Percentiles rank a stretch among this genome's conserved stretches.
These are phyloP conservation scores for Ericerus pela DNA, from an alignment of 1,140 invertebrate genomes.

Conservation along the genomic window DNA sequence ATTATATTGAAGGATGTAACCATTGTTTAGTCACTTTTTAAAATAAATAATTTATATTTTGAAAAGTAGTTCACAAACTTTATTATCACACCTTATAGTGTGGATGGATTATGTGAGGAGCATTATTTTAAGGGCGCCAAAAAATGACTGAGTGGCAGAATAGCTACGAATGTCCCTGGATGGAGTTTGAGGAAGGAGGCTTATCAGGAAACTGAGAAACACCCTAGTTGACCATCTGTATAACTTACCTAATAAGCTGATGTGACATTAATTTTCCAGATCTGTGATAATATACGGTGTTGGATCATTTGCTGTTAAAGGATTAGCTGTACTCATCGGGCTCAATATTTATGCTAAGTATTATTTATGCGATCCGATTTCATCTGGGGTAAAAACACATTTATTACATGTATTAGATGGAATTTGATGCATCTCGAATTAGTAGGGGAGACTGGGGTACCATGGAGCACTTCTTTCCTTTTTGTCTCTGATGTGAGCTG, in stretches of 20 bases:
- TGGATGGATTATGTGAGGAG: too few relatives aligned
- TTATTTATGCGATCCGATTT: constrained; percentile 43
- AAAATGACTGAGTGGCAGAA: background rate
- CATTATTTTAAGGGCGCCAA: background rate
- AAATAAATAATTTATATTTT: too few relatives aligned
- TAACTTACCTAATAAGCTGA: too few relatives aligned
- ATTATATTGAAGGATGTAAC: too few relatives aligned
- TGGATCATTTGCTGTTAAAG: constrained; percentile 30
- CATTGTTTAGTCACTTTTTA: too few relatives aligned
- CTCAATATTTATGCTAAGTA: constrained; percentile 44
- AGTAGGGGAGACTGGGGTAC: too few relatives aligned
- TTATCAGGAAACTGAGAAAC: background rate
- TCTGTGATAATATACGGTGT: constrained; percentile 24
- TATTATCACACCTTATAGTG: too few relatives aligned
- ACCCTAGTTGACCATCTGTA: background rate
- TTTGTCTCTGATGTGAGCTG: too few relatives aligned
- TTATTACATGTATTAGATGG: background rate
- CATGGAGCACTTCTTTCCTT: too few relatives aligned
- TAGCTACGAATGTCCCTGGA: background rate
- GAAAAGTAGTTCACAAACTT: too few relatives aligned
- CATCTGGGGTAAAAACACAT: constrained; percentile 30
- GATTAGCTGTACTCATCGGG: constrained; percentile 34
- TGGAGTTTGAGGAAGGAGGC: background rate
- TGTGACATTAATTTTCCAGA: too few relatives aligned
- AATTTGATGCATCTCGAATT: background rate